Conservation (phyloP, 2,113 vertebrate genomes). For the Crotalus helleri region DNA sequence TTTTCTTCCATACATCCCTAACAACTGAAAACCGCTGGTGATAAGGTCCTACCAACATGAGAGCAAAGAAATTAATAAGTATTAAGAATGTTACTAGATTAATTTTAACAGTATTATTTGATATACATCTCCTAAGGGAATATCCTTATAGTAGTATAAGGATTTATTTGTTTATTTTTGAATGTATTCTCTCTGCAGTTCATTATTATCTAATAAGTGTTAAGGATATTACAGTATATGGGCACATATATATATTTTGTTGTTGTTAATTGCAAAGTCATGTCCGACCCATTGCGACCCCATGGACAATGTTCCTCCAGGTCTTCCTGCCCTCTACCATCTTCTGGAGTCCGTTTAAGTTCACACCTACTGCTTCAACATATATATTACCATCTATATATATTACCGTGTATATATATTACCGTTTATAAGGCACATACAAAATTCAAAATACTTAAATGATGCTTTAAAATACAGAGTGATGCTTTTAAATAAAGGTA, state of each 20-base stretch:
- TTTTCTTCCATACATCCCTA: not conserved
- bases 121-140: not conserved
- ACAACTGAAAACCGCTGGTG: not conserved
- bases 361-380: too few relatives aligned
- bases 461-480: not conserved
- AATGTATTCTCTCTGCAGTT: not conserved
- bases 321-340: too few relatives aligned
- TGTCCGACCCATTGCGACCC: too few relatives aligned
- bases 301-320: too few relatives aligned
- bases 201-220: not conserved
- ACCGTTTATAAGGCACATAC: not conserved
- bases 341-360: too few relatives aligned
- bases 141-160: not conserved
- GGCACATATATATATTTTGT: too few relatives aligned
- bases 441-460: not conserved
- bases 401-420: not conserved
- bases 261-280: too few relatives aligned
- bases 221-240: not conserved
- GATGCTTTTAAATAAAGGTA: not conserved
- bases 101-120: not conserved
- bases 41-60: conserved; percentile 3
- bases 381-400: too few relatives aligned
- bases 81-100: not conserved
- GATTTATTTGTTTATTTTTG: not conserved
- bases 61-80: not conserved